phyloP scores from a whole-genome alignment of 2,888 invertebrate species.

The Liposcelis brunnea region DNA sequence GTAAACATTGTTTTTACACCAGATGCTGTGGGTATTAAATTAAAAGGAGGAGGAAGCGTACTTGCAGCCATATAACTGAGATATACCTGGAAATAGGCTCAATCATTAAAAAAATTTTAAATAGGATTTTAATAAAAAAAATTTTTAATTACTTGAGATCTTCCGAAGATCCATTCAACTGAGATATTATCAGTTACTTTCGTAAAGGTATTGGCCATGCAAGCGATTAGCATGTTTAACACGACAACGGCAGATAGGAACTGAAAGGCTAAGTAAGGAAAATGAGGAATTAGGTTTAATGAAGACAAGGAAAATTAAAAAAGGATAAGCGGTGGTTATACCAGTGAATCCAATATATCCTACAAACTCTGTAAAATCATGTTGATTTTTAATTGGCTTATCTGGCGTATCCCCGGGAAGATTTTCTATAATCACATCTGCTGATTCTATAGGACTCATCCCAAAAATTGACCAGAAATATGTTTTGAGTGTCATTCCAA shows the following conservation, averaged over 20 bases:
- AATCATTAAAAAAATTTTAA: not conserved
- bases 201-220: slow-evolving; percentile 60
- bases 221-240: slow-evolving; percentile 59
- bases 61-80: slow-evolving; percentile 53
- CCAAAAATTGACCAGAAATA: slow-evolving; percentile 54
- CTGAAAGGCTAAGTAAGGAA: slow-evolving; percentile 34
- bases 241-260: slow-evolving; percentile 53
- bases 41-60: slow-evolving; percentile 51
- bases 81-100: slow-evolving; percentile 32
- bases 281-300: not conserved
- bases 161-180: slow-evolving; percentile 60
- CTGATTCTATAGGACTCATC: slow-evolving; percentile 44
- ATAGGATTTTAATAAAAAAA: not conserved
- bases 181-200: slow-evolving; percentile 48
- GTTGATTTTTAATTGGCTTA: slow-evolving; percentile 31
- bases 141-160: slow-evolving; percentile 32
- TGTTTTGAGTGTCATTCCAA: slow-evolving; percentile 39
- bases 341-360: slow-evolving; percentile 48
- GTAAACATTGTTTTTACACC: slow-evolving; percentile 32
- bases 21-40: slow-evolving; percentile 42
- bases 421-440: slow-evolving; percentile 46
- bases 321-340: slow-evolving; percentile 15
- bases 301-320: not conserved
- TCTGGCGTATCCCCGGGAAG: slow-evolving; percentile 21
- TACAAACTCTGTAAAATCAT: slow-evolving; percentile 43